These are phyloP conservation scores for Maniola jurtina DNA, from an alignment of 1,140 invertebrate species.

Conservation along the genomic window DNA sequence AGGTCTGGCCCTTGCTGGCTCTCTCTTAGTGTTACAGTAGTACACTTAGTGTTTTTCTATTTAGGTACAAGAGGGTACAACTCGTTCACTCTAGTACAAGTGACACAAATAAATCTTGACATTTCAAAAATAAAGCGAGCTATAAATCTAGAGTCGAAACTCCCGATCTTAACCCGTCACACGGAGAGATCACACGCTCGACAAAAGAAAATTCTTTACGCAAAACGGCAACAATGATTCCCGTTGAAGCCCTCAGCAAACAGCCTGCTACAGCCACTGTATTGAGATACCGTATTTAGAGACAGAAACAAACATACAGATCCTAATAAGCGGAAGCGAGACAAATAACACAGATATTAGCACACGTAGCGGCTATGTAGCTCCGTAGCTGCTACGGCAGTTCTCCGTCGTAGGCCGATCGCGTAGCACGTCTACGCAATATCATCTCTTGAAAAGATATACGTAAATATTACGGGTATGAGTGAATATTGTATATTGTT, in stretches of 20 bases:
- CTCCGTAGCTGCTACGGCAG: conserved; percentile 58
- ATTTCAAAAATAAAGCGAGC: conserved; percentile 5
- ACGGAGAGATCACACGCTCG: conserved; percentile 36
- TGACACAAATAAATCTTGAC: conserved; percentile 1
- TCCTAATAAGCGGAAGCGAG: conserved; percentile 32
- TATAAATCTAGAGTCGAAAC: conserved; percentile 19
- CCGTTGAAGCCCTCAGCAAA: conserved; percentile 58
- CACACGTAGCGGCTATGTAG: conserved; percentile 32
- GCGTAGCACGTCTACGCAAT: conserved; percentile 61
- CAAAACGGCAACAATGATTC: conserved; percentile 66
- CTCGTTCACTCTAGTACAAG: too few species aligned
- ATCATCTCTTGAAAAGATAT: conserved; percentile 18
- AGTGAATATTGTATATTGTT: conserved; percentile 41
- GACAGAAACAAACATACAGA: conserved; percentile 38
- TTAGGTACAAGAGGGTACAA: too few species aligned
- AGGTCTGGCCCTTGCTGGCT: too few species aligned
- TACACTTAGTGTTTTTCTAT: too few species aligned
- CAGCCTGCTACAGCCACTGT: conserved; percentile 50
- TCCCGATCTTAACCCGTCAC: conserved; percentile 29
- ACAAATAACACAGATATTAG: conserved; percentile 31
- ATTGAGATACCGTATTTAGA: conserved; percentile 48
- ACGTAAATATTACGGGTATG: conserved; percentile 44
- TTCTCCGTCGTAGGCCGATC: conserved; percentile 46
- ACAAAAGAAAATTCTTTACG: conserved; percentile 56
- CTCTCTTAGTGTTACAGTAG: too few species aligned